Evolutionary conservation across 64 coral and sea anemone species (phyloP), one percentile per base, ranked within the genome.

Genomic region (Stichodactyla helianthus): DNA sequence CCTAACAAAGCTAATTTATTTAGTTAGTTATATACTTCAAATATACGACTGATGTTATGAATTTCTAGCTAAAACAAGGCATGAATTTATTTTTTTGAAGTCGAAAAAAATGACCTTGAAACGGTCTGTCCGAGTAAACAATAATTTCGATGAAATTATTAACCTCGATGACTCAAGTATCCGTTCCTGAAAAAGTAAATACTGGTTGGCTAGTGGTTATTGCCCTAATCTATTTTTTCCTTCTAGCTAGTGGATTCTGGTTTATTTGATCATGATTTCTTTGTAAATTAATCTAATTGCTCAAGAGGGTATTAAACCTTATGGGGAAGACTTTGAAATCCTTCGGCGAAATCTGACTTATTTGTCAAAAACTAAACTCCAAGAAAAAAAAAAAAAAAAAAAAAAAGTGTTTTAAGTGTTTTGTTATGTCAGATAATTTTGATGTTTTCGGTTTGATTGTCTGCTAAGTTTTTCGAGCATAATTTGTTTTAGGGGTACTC

Each of bases 51-150:
- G 27, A 74, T 74, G 26, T 74, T 74, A 74, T 74, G 68, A 74
- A 74, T 74, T 31, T 74, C 23, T 31, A 35, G 68, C 68, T 31
- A 23, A 31, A 74, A 35, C 3, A 27, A 26, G 27, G 18, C 1
- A 31, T 31, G 68, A 74, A 74, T 74, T 74, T 74, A 74, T 74
- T 74, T 74, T 68, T 74, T 74, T 31, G 68, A 74, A 74, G 68
- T 74, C 10, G 68, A 74, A 74, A 12, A 74, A 74, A 74, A 74
- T 31, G 68, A 74, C 68, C 26, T 74, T 74, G 22, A 31, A 74
- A 74, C 68, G 23, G 68, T 74, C 68, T 74, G 68, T 74, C 68
- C 23, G 25, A n/a, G 68, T 74, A 74, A 74, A 74, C 68, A 74
- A 11, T 27, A 27, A 26, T 74, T 74, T 19, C 3, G 68, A 31